Conservation (phyloP, 1,140 invertebrate species). For the Zaprionus nigranus region DNA sequence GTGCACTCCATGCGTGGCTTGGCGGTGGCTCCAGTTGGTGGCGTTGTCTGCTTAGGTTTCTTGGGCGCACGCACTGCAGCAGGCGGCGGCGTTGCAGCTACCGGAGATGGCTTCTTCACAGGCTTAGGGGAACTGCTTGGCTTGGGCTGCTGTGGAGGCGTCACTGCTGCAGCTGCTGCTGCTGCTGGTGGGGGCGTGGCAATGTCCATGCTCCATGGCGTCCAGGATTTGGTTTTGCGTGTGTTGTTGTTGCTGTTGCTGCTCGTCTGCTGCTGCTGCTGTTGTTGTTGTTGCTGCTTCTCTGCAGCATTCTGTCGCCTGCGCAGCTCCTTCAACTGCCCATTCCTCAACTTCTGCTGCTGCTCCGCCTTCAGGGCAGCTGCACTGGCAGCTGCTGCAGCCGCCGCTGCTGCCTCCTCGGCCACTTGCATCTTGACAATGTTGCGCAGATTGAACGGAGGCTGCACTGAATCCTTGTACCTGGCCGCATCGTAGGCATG, state of each 20-base stretch:
- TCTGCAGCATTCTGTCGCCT: constrained; percentile 35
- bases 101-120: constrained; percentile 46
- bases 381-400: constrained; percentile 31
- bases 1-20: constrained; percentile 39
- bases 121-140: constrained; percentile 44
- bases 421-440: constrained; percentile 72
- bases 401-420: constrained; percentile 43
- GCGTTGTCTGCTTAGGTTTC: constrained; percentile 48
- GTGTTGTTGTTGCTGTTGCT: neutral
- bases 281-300: neutral
- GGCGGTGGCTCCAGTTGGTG: constrained; percentile 5
- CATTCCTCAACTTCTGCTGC: constrained; percentile 36
- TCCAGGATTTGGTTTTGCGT: constrained; percentile 61
- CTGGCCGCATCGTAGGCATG: constrained; percentile 85
- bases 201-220: constrained; percentile 62
- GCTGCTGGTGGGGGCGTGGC: constrained; percentile 15
- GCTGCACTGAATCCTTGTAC: constrained; percentile 85
- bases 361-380: constrained; percentile 33
- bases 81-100: neutral
- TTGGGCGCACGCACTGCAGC: constrained; percentile 40
- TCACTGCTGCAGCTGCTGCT: neutral
- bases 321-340: constrained; percentile 53
- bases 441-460: constrained; percentile 87
- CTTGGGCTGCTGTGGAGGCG: constrained; percentile 33
- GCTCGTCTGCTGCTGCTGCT: neutral